A percentile compares a stretch with the other conserved stretches of the same genome.
phyloP scores from a whole-genome alignment of 2,797 vertebrate species.

The Leptatherina wallacei region DNA sequence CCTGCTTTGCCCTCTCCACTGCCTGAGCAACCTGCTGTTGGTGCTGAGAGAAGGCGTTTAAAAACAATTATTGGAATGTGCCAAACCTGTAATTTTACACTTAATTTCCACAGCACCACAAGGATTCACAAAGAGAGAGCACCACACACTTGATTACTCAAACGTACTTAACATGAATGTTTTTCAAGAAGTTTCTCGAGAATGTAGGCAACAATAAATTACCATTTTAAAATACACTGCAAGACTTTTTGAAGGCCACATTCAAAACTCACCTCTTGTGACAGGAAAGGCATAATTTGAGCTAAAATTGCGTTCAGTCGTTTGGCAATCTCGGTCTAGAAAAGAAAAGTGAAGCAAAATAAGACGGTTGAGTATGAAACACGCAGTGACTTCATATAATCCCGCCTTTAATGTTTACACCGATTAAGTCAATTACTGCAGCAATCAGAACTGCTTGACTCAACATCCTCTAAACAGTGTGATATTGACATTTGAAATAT shows the following conservation, averaged over 20 bases:
- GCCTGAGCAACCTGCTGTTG: constrained; percentile 99
- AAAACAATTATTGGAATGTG: constrained; percentile 39
- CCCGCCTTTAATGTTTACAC: constrained; percentile 82
- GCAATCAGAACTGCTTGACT: constrained; percentile 87
- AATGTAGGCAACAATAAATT: constrained; percentile 21
- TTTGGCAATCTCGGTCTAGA: constrained; percentile 99
- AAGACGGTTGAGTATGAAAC: constrained; percentile 69
- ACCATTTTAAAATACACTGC: constrained; percentile 20
- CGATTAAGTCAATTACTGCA: constrained; percentile 86
- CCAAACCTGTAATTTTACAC: constrained; percentile 46
- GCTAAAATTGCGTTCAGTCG: constrained; percentile 99
- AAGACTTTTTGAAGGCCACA: constrained; percentile 15
- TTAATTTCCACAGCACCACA: constrained; percentile 30
- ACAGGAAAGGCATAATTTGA: constrained; percentile 99
- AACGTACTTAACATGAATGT: constrained; percentile 25
- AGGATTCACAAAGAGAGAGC: constrained; percentile 29
- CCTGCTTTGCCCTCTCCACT: constrained; percentile 98
- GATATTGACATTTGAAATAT: constrained; percentile 89
- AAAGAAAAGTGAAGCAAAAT: constrained; percentile 76
- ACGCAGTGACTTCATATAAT: constrained; percentile 71
- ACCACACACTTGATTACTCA: constrained; percentile 29
- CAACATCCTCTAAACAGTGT: constrained; percentile 86
- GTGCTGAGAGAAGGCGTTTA: constrained; percentile 85
- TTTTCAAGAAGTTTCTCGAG: constrained; percentile 19
- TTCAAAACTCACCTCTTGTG: constrained; percentile 93